A percentile compares a stretch with the other conserved stretches of the same genome.
Evolutionary conservation across 2,888 invertebrate genomes (phyloP).

Genomic region (Trypoxylon attenuatum): DNA sequence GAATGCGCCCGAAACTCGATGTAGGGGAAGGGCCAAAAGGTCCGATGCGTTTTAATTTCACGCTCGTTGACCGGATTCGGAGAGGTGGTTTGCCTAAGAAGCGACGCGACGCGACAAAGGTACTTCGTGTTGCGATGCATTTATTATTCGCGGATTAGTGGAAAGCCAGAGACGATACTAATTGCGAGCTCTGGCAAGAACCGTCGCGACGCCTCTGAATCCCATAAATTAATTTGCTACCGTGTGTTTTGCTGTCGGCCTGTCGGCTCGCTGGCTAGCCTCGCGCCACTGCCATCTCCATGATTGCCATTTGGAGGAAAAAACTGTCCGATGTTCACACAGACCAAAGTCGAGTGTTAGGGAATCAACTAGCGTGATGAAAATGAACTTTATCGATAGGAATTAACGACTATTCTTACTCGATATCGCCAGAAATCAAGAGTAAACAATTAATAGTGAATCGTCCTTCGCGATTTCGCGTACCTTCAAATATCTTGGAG

Average conservation of each 20-base stretch:
- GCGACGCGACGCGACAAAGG: slow-evolving; percentile 29
- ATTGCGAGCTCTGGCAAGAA: slow-evolving; percentile 46
- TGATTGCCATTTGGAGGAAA: slow-evolving; percentile 21
- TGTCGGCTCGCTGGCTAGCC: too few relatives aligned
- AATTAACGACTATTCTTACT: too few relatives aligned
- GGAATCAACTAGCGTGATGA: too few relatives aligned
- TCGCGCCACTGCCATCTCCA: slow-evolving; percentile 15
- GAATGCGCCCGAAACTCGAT: slow-evolving; percentile 4
- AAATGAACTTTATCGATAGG: too few relatives aligned
- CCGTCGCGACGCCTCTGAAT: slow-evolving; percentile 20
- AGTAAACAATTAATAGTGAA: too few relatives aligned
- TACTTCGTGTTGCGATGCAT: slow-evolving; percentile 21
- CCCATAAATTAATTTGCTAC: slow-evolving; percentile 53
- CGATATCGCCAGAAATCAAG: too few relatives aligned
- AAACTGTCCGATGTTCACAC: too few relatives aligned
- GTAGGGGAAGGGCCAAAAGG: slow-evolving; percentile 14
- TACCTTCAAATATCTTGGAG: too few relatives aligned
- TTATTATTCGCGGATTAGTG: slow-evolving; percentile 49
- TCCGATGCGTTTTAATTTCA: slow-evolving; percentile 46
- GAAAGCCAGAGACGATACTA: slow-evolving; percentile 52
- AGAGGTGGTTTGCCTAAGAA: not conserved
- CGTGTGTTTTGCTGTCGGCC: slow-evolving; percentile 47
- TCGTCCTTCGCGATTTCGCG: too few relatives aligned
- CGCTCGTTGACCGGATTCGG: slow-evolving; percentile 38
- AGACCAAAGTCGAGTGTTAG: too few relatives aligned